Evolutionary conservation across 53 echinoderm and acorn worm genomes (phyloP).

Genomic region (Luidia sarsii): DNA sequence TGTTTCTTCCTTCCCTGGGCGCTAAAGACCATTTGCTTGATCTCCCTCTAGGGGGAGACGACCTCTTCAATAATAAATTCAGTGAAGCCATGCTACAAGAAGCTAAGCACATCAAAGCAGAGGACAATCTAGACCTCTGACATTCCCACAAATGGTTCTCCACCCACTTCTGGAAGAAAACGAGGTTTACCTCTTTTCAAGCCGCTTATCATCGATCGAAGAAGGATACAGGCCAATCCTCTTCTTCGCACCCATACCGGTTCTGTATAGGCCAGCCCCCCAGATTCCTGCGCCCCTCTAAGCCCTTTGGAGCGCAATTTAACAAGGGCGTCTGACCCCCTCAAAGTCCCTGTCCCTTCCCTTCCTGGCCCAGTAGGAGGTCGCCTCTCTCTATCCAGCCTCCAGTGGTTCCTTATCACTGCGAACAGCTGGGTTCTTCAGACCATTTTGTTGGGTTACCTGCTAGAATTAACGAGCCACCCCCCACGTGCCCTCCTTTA

Average conservation of each 20-base stretch:
- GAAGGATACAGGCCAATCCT: not conserved
- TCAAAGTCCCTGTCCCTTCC: not conserved
- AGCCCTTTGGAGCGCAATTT: not conserved
- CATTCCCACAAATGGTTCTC: not conserved
- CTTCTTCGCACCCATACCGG: not conserved
- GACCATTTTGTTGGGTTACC: conserved; percentile 13
- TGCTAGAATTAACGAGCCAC: conserved; percentile 21
- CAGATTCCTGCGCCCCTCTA: not conserved
- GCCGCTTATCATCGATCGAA: not conserved
- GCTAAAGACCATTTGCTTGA: not conserved
- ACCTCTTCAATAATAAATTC: not conserved
- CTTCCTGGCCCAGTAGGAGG: conserved; percentile 22
- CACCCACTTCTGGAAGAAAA: not conserved
- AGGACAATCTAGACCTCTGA: not conserved
- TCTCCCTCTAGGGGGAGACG: not conserved
- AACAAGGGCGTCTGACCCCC: not conserved
- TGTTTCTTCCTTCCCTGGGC: not conserved
- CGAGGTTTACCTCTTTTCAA: not conserved
- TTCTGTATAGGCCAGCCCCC: not conserved
- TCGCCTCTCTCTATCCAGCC: conserved; percentile 1
- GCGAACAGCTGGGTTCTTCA: conserved; percentile 27
- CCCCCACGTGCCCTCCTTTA: not conserved
- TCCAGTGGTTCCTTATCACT: not conserved
- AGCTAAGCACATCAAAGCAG: not conserved
- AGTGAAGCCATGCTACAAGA: not conserved